Conservation (phyloP, 2,113 vertebrate genomes). For the Lepisosteus oculatus region DNA sequence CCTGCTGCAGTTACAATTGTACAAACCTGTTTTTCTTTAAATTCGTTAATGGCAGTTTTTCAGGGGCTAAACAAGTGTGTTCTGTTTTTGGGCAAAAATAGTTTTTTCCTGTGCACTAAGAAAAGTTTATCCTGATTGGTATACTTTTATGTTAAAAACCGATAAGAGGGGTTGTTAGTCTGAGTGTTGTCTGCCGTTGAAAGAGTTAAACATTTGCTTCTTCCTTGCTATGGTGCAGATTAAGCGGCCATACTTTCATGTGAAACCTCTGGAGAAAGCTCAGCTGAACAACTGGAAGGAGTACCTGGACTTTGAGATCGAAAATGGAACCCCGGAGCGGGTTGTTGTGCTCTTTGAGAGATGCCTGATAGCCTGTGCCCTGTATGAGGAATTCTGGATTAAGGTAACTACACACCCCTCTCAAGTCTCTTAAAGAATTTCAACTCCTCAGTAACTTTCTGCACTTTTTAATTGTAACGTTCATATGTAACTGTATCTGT, state of each 20-base stretch:
- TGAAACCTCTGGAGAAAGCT: slow-evolving; percentile 95
- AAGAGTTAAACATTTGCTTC: not conserved
- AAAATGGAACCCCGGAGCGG: slow-evolving; percentile 93
- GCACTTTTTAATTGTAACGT: slow-evolving; percentile 98
- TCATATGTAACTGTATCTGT: slow-evolving; percentile 99
- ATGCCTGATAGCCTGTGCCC: slow-evolving; percentile 97
- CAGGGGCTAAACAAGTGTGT: no score
- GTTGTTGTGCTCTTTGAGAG: slow-evolving; percentile 97
- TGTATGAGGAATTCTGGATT: slow-evolving; percentile 99
- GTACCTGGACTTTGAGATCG: slow-evolving; percentile 98
- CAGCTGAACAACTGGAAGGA: slow-evolving; percentile 98
- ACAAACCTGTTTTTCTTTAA: no score
- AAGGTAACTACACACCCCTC: slow-evolving; percentile 80
- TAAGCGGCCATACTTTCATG: slow-evolving; percentile 97
- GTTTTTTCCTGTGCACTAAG: no score
- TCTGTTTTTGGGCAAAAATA: no score
- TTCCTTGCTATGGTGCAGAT: slow-evolving; percentile 68
- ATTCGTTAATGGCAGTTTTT: no score
- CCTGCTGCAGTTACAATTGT: no score
- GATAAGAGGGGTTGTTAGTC: no score
- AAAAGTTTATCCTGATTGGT: no score
- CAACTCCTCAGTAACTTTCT: slow-evolving; percentile 92
- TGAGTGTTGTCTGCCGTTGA: not conserved
- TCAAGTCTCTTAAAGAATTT: slow-evolving; percentile 77
- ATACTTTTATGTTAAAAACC: no score